Conservation (phyloP, 2,888 invertebrate genomes). For the Latrodectus hesperus region DNA sequence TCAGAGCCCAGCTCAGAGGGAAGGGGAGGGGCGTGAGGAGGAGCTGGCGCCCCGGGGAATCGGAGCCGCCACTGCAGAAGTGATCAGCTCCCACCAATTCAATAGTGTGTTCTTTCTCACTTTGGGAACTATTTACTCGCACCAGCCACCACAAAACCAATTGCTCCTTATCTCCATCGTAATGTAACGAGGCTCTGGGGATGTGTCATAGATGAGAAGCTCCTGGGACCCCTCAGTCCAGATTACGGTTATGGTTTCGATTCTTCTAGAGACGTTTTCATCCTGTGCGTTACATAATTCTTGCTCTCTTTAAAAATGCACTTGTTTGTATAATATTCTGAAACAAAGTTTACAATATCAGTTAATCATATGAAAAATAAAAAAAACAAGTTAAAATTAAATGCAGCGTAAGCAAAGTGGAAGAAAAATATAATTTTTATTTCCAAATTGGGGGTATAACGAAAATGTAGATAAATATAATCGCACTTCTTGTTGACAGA, state of each 20-base stretch:
- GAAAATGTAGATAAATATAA: no score
- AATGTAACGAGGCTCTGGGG: conserved; percentile 66
- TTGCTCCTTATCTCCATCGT: conserved; percentile 67
- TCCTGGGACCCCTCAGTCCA: neutral
- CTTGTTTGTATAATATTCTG: no score
- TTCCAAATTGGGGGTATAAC: no score
- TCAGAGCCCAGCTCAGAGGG: neutral
- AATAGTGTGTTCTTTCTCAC: conserved; percentile 60
- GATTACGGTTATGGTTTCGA: conserved; percentile 23
- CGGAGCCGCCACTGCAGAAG: conserved; percentile 24
- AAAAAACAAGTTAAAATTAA: no score
- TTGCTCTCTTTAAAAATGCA: no score
- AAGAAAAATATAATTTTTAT: no score
- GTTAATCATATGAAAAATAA: no score
- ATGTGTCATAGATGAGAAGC: conserved; percentile 46
- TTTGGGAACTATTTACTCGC: conserved; percentile 63
- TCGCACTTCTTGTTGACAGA: no score
- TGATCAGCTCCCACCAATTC: conserved; percentile 60
- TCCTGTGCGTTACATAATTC: no score
- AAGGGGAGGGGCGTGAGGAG: neutral
- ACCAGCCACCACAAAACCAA: conserved; percentile 53
- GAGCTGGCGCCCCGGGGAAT: conserved; percentile 25
- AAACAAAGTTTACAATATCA: no score
- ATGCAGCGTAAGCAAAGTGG: no score
- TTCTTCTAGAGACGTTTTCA: no score